A percentile compares a stretch with the other conserved stretches of the same genome.
These are phyloP conservation scores for Drosophila insularis DNA, from an alignment of 1,140 invertebrate species.

Conservation along the genomic window DNA sequence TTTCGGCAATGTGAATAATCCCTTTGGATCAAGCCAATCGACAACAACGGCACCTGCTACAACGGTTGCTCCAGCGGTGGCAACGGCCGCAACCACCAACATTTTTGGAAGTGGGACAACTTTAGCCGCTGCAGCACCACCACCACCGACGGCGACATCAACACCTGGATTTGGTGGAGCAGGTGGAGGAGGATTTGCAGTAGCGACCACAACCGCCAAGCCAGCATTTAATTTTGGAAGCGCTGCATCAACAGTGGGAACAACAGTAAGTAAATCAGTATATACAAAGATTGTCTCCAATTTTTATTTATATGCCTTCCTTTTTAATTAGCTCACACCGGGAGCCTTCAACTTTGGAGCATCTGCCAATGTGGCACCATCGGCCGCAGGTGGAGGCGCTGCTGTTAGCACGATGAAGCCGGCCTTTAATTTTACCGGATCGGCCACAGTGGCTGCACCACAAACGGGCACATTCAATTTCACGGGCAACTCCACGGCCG, in stretches of 20 bases:
- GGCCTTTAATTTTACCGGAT: conserved; percentile 59
- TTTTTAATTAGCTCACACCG: conserved; percentile 7
- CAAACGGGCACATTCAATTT: conserved; percentile 57
- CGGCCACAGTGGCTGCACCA: conserved; percentile 21
- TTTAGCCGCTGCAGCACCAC: conserved; percentile 21
- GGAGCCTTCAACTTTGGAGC: conserved; percentile 55
- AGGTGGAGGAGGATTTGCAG: conserved; percentile 14
- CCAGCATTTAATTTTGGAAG: conserved; percentile 61
- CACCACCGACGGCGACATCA: background rate
- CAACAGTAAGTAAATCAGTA: conserved; percentile 51
- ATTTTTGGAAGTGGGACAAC: conserved; percentile 36
- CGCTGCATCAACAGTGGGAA: conserved; percentile 29
- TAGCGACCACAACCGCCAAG: conserved; percentile 20
- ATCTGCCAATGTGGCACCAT: background rate
- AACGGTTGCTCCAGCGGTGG: background rate
- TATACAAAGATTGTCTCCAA: too few species aligned
- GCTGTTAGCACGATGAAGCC: conserved; percentile 34
- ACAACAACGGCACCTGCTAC: conserved; percentile 28
- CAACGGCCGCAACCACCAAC: conserved; percentile 19
- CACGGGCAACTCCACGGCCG: conserved; percentile 27
- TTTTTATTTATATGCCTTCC: too few species aligned
- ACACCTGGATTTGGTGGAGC: conserved; percentile 19
- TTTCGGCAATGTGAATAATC: conserved; percentile 36
- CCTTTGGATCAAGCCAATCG: conserved; percentile 20
- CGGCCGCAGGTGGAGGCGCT: background rate